Evolutionary conservation across 2,888 invertebrate genomes (phyloP), one percentile per base, ranked within the genome.

Genomic region (Therioaphis trifolii): DNA sequence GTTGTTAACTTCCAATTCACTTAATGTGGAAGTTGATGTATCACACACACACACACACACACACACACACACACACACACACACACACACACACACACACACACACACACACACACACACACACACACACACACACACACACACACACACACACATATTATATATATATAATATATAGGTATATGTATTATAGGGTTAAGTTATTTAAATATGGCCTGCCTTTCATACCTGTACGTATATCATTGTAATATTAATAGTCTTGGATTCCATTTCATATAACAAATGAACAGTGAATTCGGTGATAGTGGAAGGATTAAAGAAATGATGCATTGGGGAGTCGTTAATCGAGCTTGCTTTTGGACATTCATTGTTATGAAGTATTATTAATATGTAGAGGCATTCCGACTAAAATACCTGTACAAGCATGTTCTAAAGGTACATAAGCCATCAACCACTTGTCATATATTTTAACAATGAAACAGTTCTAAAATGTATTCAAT

Each of bases 321-420:
- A 40, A 68, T 76, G 63, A 66, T 49, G 75, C 21, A 63, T 46
- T 40, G 66, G 27, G 72, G 58, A 76, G 63, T 52, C 74, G 82
- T 52, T 61, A 46, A 82, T 82, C 75, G 82, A 75, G 43, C 21
- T 29, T 58, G 58, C 12, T 61, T 84, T 63, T 82, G 66, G 12
- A 66, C 76, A 24, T 68, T 40, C 52, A 78, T 78, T 78, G 78
- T 78, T 78, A 43, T 18, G 52, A 78, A 24, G 52, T 40, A 40
- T 68, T 78, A 55, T 68, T 49, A 76, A 76, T 61, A 46, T 75
- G 43, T 29, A 61, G 24, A 75, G 40, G 29, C n/a, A 61, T n/a
- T n/a, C n/a, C n/a, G n/a, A 27, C 40, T 43, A 35, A 75, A 75
- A 75, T 12, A 55, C 18, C 21, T 9, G 18, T n/a, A 35, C 58